Conservation (phyloP, 2,113 vertebrate genomes). For the Phodopus roborovskii region DNA sequence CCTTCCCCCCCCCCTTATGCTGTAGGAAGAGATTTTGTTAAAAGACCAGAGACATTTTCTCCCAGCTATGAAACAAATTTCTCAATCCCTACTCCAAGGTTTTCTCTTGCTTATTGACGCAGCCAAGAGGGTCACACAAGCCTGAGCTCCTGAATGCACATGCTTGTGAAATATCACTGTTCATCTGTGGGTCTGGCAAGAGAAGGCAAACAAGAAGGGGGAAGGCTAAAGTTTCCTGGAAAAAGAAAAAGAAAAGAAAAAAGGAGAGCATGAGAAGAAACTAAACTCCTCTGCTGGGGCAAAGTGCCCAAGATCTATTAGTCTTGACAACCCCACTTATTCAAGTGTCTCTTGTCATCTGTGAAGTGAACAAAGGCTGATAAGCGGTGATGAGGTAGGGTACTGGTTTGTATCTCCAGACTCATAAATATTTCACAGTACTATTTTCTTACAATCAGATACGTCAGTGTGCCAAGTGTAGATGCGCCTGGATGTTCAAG, state of each 20-base stretch:
- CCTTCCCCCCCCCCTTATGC: background rate
- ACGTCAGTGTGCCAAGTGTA: constrained; percentile 83
- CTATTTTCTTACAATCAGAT: constrained; percentile 86
- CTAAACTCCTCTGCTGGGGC: constrained; percentile 69
- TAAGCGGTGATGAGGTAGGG: constrained; percentile 85
- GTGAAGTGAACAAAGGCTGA: constrained; percentile 86
- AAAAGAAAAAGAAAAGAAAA: too few relatives aligned
- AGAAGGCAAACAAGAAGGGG: constrained; percentile 53
- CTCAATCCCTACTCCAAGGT: background rate
- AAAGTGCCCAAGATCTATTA: constrained; percentile 82
- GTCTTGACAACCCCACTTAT: constrained; percentile 86
- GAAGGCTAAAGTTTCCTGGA: constrained; percentile 78
- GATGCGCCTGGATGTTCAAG: constrained; percentile 78
- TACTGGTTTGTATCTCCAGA: constrained; percentile 85
- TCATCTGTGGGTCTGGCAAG: background rate
- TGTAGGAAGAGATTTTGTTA: background rate
- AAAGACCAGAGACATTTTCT: background rate
- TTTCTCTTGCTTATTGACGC: background rate
- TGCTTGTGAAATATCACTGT: background rate
- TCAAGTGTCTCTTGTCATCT: constrained; percentile 83
- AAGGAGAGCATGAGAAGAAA: constrained; percentile 64
- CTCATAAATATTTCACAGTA: constrained; percentile 87
- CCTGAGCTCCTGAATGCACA: background rate
- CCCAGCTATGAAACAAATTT: background rate
- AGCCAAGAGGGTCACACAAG: background rate